Percentiles rank a stretch among this genome's conserved stretches.
These are phyloP conservation scores for Channa striata DNA, from an alignment of 2,797 vertebrate genomes.

Conservation along the genomic window DNA sequence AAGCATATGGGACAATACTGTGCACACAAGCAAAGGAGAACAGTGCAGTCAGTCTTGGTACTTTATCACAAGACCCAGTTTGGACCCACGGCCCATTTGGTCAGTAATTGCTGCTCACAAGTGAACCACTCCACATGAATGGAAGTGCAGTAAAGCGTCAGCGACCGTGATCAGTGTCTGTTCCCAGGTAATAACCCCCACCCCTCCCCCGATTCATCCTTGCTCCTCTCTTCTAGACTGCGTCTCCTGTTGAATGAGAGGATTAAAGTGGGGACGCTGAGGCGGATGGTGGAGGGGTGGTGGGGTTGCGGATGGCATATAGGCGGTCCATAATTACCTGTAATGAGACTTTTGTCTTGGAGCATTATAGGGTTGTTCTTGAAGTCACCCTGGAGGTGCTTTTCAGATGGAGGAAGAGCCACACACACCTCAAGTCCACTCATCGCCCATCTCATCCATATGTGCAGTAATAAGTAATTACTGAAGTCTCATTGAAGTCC, in stretches of 20 bases:
- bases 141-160: constrained; percentile 83
- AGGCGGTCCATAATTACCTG: constrained; percentile 93
- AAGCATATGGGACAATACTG: constrained; percentile 48
- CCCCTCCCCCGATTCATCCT: constrained; percentile 31
- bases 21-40: constrained; percentile 54
- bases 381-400: constrained; percentile 89
- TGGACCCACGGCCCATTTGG: constrained; percentile 77
- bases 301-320: constrained; percentile 78
- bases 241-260: constrained; percentile 76
- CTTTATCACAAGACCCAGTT: constrained; percentile 81
- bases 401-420: constrained; percentile 82
- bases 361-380: constrained; percentile 93
- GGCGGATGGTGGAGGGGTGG: constrained; percentile 9
- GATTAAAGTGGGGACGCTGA: constrained; percentile 80
- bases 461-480: constrained; percentile 98
- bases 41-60: constrained; percentile 65
- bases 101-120: constrained; percentile 84
- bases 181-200: constrained; percentile 82
- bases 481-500: constrained; percentile 95
- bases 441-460: constrained; percentile 84
- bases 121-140: constrained; percentile 89
- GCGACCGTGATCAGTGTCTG: constrained; percentile 80
- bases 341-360: constrained; percentile 98
- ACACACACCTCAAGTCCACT: constrained; percentile 74
- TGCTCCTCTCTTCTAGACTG: constrained; percentile 53